Conservation (phyloP, 2,888 invertebrate genomes). For the Acronicta psi region DNA sequence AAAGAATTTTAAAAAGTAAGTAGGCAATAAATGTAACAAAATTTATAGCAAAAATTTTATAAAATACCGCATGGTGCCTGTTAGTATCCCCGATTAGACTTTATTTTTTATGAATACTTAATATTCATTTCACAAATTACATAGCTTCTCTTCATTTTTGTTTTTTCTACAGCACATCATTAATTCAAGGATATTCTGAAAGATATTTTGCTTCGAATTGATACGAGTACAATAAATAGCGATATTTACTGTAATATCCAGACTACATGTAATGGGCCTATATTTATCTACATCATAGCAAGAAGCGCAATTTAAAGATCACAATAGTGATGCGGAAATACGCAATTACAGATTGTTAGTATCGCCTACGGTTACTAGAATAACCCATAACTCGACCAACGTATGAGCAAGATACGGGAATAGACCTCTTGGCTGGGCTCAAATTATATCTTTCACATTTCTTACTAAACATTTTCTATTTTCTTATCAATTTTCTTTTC, state of each 20-base stretch:
- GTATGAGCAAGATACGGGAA: slow-evolving; percentile 6
- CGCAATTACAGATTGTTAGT: slow-evolving; percentile 40
- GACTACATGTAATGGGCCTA: neutral
- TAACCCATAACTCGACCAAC: slow-evolving; percentile 3
- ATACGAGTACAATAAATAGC: neutral
- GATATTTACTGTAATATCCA: neutral
- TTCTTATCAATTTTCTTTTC: no score
- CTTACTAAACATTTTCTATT: neutral
- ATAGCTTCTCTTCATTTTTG: no score
- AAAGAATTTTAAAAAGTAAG: no score
- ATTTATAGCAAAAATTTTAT: no score
- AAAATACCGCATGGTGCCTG: no score
- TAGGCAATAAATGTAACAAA: no score
- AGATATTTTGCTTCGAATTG: no score
- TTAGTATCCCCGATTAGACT: no score
- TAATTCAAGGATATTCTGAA: no score
- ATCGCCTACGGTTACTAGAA: slow-evolving; percentile 29
- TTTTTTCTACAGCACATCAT: no score
- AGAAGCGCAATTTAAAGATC: slow-evolving; percentile 21
- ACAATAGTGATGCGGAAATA: slow-evolving; percentile 29
- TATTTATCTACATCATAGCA: neutral
- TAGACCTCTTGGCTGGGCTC: slow-evolving; percentile 12
- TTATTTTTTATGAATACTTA: no score
- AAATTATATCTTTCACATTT: neutral
- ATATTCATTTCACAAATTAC: no score